Evolutionary conservation across 2,113 vertebrate genomes (phyloP).

Genomic region (Vicugna pacos): DNA sequence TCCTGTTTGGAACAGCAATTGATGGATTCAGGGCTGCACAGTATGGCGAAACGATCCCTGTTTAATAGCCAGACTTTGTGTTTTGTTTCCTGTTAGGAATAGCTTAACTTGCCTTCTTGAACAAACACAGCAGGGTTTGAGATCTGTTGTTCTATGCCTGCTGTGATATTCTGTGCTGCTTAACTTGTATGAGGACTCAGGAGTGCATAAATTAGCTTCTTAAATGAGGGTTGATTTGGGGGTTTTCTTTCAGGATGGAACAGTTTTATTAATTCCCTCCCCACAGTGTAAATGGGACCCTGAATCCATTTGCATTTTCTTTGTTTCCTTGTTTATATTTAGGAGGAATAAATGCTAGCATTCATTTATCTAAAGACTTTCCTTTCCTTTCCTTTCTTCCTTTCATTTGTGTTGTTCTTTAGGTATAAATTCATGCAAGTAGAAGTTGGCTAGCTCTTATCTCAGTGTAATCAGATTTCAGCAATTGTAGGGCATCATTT

Average conservation of each 20-base stretch:
- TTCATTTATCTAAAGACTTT: slow-evolving; percentile 68
- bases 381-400: slow-evolving; percentile 19
- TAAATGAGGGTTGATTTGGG: slow-evolving; percentile 68
- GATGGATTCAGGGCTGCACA: slow-evolving; percentile 69
- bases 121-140: slow-evolving; percentile 83
- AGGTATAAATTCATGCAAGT: neutral
- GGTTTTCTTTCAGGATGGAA: slow-evolving; percentile 39
- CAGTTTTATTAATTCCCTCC: slow-evolving; percentile 55
- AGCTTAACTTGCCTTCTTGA: slow-evolving; percentile 82
- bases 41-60: slow-evolving; percentile 73
- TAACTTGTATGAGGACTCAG: slow-evolving; percentile 74
- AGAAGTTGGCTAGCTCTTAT: slow-evolving; percentile 75
- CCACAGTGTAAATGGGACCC: slow-evolving; percentile 15
- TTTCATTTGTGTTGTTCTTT: slow-evolving; percentile 9
- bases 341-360: slow-evolving; percentile 33
- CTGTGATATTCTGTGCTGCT: slow-evolving; percentile 85
- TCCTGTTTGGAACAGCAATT: slow-evolving; percentile 69
- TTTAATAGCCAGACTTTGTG: slow-evolving; percentile 76
- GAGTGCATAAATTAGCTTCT: slow-evolving; percentile 82
- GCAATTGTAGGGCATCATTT: slow-evolving; percentile 89
- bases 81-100: slow-evolving; percentile 84
- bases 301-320: slow-evolving; percentile 53
- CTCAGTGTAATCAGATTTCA: slow-evolving; percentile 89
- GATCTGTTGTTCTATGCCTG: slow-evolving; percentile 84
- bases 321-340: slow-evolving; percentile 63